These are phyloP conservation scores for Marmota flaviventris DNA, from an alignment of 2,113 vertebrate genomes.

Conservation along the genomic window DNA sequence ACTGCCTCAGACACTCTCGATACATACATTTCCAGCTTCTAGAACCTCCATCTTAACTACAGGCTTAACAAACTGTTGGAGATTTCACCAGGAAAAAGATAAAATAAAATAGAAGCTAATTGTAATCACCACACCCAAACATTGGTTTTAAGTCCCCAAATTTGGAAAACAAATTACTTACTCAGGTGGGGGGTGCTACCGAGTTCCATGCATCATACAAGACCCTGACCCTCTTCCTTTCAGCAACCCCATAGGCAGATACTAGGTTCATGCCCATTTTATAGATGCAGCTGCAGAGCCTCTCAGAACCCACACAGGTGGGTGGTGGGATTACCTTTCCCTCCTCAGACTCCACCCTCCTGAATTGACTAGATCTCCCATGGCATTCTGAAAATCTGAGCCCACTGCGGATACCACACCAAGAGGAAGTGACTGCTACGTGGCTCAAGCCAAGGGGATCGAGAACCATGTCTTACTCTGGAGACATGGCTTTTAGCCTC, in stretches of 20 bases:
- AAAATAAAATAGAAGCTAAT: not conserved
- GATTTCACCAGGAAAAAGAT: not conserved
- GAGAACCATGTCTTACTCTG: not conserved
- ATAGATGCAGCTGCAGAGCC: not conserved
- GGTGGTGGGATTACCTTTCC: not conserved
- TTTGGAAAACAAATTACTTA: not conserved
- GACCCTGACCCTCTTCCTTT: not conserved
- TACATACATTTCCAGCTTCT: not conserved
- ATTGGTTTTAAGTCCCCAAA: not conserved
- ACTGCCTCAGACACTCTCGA: not conserved
- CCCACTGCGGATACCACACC: not conserved
- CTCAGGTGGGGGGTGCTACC: no score
- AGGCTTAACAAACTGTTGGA: not conserved
- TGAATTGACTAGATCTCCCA: not conserved
- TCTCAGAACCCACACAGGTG: not conserved
- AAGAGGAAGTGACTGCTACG: not conserved
- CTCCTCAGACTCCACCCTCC: not conserved
- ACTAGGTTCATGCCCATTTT: not conserved
- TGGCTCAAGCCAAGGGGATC: not conserved
- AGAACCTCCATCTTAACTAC: not conserved
- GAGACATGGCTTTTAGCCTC: not conserved
- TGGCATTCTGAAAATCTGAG: not conserved
- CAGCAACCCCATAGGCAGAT: not conserved
- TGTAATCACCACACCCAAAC: not conserved
- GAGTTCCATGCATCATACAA: rapidly evolving